phyloP scores from a whole-genome alignment of 2,888 invertebrate species.

The Abscondita cerata region DNA sequence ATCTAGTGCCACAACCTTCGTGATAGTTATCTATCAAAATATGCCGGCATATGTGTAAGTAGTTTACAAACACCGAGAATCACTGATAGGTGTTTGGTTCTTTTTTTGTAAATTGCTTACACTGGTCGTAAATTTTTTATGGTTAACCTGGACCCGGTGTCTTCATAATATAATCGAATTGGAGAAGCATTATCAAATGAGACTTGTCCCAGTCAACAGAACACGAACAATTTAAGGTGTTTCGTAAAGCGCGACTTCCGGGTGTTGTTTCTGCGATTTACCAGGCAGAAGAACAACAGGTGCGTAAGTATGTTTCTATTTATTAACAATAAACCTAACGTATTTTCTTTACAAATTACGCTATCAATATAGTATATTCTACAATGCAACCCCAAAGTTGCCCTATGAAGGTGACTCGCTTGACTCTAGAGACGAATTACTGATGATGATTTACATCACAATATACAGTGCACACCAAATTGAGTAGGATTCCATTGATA shows the following conservation, averaged over 20 bases:
- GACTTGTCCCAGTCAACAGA: slow-evolving; percentile 81
- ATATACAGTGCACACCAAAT: too few relatives aligned
- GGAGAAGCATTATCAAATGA: slow-evolving; percentile 83
- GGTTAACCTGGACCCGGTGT: too few relatives aligned
- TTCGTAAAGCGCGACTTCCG: slow-evolving; percentile 87
- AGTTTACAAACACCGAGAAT: too few relatives aligned
- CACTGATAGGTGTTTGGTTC: too few relatives aligned
- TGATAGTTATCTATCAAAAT: too few relatives aligned
- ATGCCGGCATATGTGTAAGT: too few relatives aligned
- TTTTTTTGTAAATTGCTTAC: too few relatives aligned
- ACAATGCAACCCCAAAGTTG: slow-evolving; percentile 81
- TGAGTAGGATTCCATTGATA: too few relatives aligned
- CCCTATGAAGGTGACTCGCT: slow-evolving; percentile 61
- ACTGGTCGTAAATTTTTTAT: too few relatives aligned
- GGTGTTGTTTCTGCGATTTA: slow-evolving; percentile 92
- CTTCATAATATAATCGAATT: slow-evolving; percentile 92
- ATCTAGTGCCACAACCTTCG: too few relatives aligned
- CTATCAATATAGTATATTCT: slow-evolving; percentile 92
- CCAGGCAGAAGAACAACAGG: slow-evolving; percentile 93
- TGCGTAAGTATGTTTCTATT: slow-evolving; percentile 60
- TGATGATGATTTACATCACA: slow-evolving; percentile 93
- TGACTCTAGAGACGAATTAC: slow-evolving; percentile 74
- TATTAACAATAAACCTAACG: too few relatives aligned
- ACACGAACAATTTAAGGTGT: slow-evolving; percentile 93
- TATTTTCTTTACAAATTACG: slow-evolving; percentile 76